phyloP scores from a whole-genome alignment of 2,113 vertebrate species.

The Brachyhypopomus occidentalis region DNA sequence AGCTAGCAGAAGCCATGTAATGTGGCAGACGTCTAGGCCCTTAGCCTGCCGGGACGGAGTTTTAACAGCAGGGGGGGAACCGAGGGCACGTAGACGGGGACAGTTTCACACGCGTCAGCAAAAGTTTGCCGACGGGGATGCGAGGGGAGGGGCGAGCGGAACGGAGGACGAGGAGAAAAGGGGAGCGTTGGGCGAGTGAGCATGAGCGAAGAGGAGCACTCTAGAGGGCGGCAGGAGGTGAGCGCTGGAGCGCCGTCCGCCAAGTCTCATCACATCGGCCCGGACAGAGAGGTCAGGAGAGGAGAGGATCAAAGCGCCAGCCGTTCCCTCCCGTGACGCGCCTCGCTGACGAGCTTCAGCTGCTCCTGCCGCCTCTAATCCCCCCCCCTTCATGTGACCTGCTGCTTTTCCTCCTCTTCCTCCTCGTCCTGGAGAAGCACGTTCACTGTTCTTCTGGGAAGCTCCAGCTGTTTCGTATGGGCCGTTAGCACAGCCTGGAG shows the following conservation, averaged over 20 bases:
- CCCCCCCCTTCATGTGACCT: not conserved
- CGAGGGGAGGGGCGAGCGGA: not conserved
- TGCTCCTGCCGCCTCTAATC: not conserved
- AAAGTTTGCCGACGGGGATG: not conserved
- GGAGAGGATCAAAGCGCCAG: constrained; percentile 36
- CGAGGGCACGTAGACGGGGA: not conserved
- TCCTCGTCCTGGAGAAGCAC: too few species aligned
- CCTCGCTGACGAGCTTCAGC: not conserved
- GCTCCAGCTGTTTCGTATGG: too few species aligned
- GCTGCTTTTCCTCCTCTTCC: too few species aligned
- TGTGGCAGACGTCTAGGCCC: not conserved
- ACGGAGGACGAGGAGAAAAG: constrained; percentile 7
- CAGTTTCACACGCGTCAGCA: not conserved
- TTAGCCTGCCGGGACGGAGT: constrained; percentile 4
- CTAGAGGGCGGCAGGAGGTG: constrained; percentile 25
- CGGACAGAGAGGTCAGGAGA: constrained; percentile 14
- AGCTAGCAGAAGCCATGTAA: not conserved
- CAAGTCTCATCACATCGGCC: constrained; percentile 46
- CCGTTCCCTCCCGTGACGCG: constrained; percentile 22
- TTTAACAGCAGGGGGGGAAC: not conserved
- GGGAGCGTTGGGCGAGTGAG: not conserved
- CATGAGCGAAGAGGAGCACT: not conserved
- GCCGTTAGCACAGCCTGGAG: too few species aligned
- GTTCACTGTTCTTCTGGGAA: too few species aligned
- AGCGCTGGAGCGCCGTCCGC: constrained; percentile 28